Percentiles rank a stretch among this genome's conserved stretches.
These are phyloP conservation scores for Perizoma flavofasciatum DNA, from an alignment of 2,888 invertebrate genomes.

Conservation along the genomic window DNA sequence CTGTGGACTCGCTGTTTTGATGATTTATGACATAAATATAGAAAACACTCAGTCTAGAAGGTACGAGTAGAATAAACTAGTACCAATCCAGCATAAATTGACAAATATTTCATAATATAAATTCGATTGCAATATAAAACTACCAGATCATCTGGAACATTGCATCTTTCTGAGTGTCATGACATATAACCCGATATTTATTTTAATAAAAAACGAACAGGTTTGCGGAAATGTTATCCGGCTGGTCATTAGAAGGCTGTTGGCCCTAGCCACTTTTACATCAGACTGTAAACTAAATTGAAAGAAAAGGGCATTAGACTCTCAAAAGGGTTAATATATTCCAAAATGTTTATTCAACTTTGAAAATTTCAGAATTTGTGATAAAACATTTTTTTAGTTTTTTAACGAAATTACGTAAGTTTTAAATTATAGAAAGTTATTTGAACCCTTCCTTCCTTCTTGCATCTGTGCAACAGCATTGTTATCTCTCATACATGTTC, in stretches of 20 bases:
- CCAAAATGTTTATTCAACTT: slow-evolving; percentile 14
- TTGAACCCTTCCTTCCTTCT: too few species aligned
- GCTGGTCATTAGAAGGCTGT: slow-evolving; percentile 27
- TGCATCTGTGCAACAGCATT: not conserved
- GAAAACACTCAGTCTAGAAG: not conserved
- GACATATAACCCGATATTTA: slow-evolving; percentile 20
- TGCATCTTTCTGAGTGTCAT: slow-evolving; percentile 27
- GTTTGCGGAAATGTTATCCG: slow-evolving; percentile 25
- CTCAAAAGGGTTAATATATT: slow-evolving; percentile 24
- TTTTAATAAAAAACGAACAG: slow-evolving; percentile 20
- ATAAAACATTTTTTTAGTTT: not conserved
- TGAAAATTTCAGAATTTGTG: not conserved
- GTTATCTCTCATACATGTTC: too few species aligned
- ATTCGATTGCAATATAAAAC: slow-evolving; percentile 1
- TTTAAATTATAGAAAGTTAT: slow-evolving; percentile 2
- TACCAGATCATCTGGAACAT: slow-evolving; percentile 16
- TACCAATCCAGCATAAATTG: not conserved
- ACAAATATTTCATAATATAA: slow-evolving; percentile 3
- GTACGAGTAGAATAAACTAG: not conserved
- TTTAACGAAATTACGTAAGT: slow-evolving; percentile 3
- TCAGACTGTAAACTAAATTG: slow-evolving; percentile 7
- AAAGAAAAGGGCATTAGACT: slow-evolving; percentile 29
- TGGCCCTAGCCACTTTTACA: slow-evolving; percentile 28
- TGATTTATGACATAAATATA: not conserved
- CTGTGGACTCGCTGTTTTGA: too few species aligned